Evolutionary conservation across 2,113 vertebrate genomes (phyloP).

Genomic region (Cygnus buccinator): DNA sequence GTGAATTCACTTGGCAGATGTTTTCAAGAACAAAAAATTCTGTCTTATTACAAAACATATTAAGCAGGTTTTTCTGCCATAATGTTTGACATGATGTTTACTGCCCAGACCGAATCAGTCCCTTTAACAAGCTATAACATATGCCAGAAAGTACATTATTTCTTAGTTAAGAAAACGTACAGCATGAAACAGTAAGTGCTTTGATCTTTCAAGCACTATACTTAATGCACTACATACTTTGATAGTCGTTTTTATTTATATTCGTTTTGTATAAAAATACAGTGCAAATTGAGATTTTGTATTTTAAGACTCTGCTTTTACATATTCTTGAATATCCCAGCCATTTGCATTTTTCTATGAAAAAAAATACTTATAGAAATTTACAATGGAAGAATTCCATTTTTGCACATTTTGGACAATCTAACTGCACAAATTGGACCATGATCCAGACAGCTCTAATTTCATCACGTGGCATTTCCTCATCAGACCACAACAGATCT

Average conservation of each 20-base stretch:
- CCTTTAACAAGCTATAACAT: slow-evolving; percentile 76
- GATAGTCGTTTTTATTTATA: slow-evolving; percentile 31
- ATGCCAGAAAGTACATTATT: slow-evolving; percentile 78
- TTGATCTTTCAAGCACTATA: slow-evolving; percentile 72
- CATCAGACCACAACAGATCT: not conserved
- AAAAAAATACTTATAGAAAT: slow-evolving; percentile 19
- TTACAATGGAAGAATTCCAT: not conserved
- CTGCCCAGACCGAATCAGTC: slow-evolving; percentile 79
- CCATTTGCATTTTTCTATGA: not conserved
- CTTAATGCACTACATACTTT: slow-evolving; percentile 48
- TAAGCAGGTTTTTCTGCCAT: slow-evolving; percentile 80
- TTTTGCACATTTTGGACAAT: not conserved
- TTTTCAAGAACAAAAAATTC: slow-evolving; percentile 84
- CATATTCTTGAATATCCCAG: not conserved
- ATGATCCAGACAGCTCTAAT: not conserved
- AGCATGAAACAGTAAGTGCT: slow-evolving; percentile 74
- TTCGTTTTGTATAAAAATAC: slow-evolving; percentile 40
- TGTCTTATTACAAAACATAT: slow-evolving; percentile 81
- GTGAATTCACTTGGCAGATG: slow-evolving; percentile 81
- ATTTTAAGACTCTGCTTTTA: slow-evolving; percentile 23
- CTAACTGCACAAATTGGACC: not conserved
- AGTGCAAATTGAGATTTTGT: not conserved
- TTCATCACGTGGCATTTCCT: not conserved
- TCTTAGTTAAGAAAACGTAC: slow-evolving; percentile 74
- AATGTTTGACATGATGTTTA: slow-evolving; percentile 83